These are phyloP conservation scores for Drosophila orosa DNA, from an alignment of 1,140 invertebrate genomes.

Conservation along the genomic window DNA sequence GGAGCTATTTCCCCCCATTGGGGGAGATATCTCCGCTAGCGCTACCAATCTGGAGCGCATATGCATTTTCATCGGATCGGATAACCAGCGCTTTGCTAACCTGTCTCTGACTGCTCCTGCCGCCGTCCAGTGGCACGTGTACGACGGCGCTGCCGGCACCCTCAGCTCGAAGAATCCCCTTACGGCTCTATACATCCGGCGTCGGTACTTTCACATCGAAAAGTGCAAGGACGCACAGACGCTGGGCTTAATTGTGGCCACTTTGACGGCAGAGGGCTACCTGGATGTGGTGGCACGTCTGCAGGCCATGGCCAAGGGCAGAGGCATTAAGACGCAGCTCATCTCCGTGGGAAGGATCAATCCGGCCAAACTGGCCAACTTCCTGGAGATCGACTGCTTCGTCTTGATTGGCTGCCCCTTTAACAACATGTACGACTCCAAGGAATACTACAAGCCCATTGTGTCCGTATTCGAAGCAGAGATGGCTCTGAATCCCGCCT, in stretches of 20 bases:
- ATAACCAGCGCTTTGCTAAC: slow-evolving; percentile 86
- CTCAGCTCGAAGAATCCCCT: slow-evolving; percentile 69
- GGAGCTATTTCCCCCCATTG: slow-evolving; percentile 58
- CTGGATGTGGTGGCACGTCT: slow-evolving; percentile 90
- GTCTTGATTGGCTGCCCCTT: slow-evolving; percentile 96
- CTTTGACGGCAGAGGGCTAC: slow-evolving; percentile 93
- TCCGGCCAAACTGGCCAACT: slow-evolving; percentile 95
- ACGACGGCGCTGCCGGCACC: slow-evolving; percentile 50
- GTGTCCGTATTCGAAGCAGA: slow-evolving; percentile 97
- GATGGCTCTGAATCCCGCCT: slow-evolving; percentile 90
- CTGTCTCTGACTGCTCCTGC: slow-evolving; percentile 85
- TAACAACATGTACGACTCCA: slow-evolving; percentile 92
- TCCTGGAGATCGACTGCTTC: slow-evolving; percentile 93
- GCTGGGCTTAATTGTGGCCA: slow-evolving; percentile 95
- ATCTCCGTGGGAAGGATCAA: slow-evolving; percentile 96
- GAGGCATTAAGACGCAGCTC: slow-evolving; percentile 94
- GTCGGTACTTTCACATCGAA: slow-evolving; percentile 93
- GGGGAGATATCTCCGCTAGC: slow-evolving; percentile 30
- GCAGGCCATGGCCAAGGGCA: slow-evolving; percentile 89
- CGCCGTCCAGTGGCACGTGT: slow-evolving; percentile 79
- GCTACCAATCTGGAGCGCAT: slow-evolving; percentile 61
- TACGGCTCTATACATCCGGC: slow-evolving; percentile 88
- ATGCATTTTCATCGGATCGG: slow-evolving; percentile 85
- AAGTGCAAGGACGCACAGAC: slow-evolving; percentile 94
- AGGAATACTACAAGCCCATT: slow-evolving; percentile 95